These are phyloP conservation scores for Labia minor DNA, from an alignment of 2,888 invertebrate species.

Conservation along the genomic window DNA sequence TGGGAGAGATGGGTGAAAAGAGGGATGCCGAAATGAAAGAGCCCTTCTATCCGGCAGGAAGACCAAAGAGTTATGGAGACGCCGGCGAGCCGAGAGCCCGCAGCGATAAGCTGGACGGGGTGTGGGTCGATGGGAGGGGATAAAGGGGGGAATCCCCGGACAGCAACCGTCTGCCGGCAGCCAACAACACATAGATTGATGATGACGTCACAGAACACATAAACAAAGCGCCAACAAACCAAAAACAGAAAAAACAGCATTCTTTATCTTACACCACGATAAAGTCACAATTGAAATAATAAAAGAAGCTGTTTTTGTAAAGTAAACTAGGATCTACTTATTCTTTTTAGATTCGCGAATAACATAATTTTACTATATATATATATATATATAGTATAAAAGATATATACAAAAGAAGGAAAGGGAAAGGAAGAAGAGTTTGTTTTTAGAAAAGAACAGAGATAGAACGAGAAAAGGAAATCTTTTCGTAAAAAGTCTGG, in stretches of 20 bases:
- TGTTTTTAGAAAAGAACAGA: too few species aligned
- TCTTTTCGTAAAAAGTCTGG: too few species aligned
- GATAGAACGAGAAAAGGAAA: too few species aligned
- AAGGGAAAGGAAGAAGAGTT: too few species aligned
- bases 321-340: slow-evolving; percentile 1
- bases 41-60: not conserved
- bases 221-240: not conserved
- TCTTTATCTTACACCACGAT: slow-evolving; percentile 2
- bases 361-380: slow-evolving; percentile 7
- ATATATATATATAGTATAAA: not conserved
- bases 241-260: not conserved
- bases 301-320: slow-evolving; percentile 2
- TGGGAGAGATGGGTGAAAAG: not conserved
- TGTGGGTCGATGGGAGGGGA: not conserved
- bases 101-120: not conserved
- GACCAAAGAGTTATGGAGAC: slow-evolving; percentile 13
- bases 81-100: slow-evolving; percentile 4
- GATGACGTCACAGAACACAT: not conserved
- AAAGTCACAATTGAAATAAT: slow-evolving; percentile 13
- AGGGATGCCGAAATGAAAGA: not conserved
- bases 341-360: not conserved
- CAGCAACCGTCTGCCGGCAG: not conserved
- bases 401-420: too few species aligned
- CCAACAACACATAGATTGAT: slow-evolving; percentile 13
- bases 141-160: not conserved